A percentile compares a stretch with the other conserved stretches of the same genome.
phyloP scores from a whole-genome alignment of 2,113 vertebrate species.

The Psephotus haematonotus region DNA sequence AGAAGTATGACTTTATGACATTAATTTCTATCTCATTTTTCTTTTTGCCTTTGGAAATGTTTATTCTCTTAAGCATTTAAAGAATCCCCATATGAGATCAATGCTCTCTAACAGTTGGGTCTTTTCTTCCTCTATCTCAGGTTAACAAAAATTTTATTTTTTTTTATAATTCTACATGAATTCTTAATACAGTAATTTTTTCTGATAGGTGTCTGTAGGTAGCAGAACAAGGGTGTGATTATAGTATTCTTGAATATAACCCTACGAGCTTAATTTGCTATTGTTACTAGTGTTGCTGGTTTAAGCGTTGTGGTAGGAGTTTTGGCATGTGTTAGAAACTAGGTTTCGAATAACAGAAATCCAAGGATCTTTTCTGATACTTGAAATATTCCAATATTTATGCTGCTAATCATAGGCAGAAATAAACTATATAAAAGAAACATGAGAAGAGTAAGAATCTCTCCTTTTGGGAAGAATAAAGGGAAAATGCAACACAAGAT shows the following conservation, averaged over 20 bases:
- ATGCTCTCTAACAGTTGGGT: neutral
- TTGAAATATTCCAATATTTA: neutral
- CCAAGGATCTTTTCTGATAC: neutral
- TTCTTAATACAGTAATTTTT: neutral
- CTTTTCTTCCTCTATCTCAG: neutral
- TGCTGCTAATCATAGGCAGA: neutral
- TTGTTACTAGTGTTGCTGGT: neutral
- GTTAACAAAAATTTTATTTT: neutral
- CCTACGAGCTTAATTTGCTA: neutral
- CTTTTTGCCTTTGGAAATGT: neutral
- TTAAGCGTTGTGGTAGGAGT: neutral
- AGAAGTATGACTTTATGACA: neutral
- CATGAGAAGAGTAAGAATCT: neutral
- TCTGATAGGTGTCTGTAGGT: neutral
- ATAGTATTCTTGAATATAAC: neutral
- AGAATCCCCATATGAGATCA: accelerated
- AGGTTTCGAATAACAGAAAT: neutral
- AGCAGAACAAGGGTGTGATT: neutral
- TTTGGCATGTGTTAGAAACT: neutral
- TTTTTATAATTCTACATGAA: neutral
- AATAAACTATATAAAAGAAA: neutral
- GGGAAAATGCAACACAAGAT: neutral
- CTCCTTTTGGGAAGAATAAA: neutral
- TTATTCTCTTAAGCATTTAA: neutral
- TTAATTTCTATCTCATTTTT: neutral